These are phyloP conservation scores for Excalfactoria chinensis DNA, from an alignment of 2,113 vertebrate genomes.

Conservation along the genomic window DNA sequence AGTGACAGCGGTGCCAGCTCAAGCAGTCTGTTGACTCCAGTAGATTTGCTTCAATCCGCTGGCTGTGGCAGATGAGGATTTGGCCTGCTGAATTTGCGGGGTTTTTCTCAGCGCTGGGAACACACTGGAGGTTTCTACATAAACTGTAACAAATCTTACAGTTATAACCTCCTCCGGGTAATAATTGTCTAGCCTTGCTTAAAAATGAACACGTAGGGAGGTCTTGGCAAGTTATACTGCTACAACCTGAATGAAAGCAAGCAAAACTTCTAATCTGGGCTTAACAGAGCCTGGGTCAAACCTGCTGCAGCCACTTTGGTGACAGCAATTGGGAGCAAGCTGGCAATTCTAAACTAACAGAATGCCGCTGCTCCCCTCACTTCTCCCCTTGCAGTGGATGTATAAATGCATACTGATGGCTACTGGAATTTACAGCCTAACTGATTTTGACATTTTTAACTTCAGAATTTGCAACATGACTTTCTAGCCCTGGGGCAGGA, in stretches of 20 bases:
- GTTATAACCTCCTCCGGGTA: not conserved
- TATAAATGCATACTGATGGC: slow-evolving; percentile 45
- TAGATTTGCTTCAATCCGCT: not conserved
- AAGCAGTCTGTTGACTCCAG: slow-evolving; percentile 15
- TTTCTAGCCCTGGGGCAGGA: slow-evolving; percentile 40
- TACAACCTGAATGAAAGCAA: not conserved
- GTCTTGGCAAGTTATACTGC: not conserved
- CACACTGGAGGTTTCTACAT: not conserved
- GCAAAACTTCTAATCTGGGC: not conserved
- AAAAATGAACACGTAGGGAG: not conserved
- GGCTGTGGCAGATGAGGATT: not conserved
- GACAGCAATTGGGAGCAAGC: not conserved
- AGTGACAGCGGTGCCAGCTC: not conserved
- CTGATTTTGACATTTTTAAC: slow-evolving; percentile 64
- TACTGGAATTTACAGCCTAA: slow-evolving; percentile 45
- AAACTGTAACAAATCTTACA: not conserved
- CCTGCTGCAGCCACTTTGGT: not conserved
- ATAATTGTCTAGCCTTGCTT: not conserved
- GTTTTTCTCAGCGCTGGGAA: not conserved
- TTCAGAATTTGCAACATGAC: slow-evolving; percentile 53
- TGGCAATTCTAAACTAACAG: slow-evolving; percentile 35
- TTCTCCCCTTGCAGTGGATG: slow-evolving; percentile 27
- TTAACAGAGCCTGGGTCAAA: not conserved
- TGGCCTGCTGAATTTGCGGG: not conserved
- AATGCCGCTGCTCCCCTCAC: not conserved